Evolutionary conservation across 2,888 invertebrate species (phyloP), one percentile per base, ranked within the genome.

Genomic region (Epinotia demarniana): DNA sequence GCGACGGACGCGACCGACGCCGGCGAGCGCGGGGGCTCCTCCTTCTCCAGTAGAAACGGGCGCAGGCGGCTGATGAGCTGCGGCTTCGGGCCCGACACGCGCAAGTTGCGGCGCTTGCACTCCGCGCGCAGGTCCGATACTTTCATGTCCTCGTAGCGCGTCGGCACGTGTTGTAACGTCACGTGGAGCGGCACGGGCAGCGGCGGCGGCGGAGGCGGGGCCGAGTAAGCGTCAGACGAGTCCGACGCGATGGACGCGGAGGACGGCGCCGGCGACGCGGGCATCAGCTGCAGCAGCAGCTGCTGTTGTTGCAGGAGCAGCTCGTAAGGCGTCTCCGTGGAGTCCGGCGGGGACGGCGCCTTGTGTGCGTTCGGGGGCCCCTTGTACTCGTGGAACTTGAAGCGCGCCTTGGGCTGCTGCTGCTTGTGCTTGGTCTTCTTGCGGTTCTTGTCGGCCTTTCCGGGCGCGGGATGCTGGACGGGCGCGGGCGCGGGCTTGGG

Each of bases 81-180:
- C 11, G 99, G 98, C 87, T 99, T 99, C 0, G 99, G 97, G 0
- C 99, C 99, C 13, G 99, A 99, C 0, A 99, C 99, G 6, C 99
- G 98, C 77, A 99, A 94, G 89, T 97, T 99, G 67, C 99, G 96
- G 75, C 98, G 97, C 90, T 99, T 99, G 82, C 99, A 95, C 89
- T 99, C 99, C 75, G 97, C 97, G 88, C 99, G 98, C 80, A 99
- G 94, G 87, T 99, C 99, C 78, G 98, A 98, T 60, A 93, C 99
- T 94, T 99, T 99, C 98, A 99, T 98, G 85, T 99, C 99, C 88
- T 99, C 98, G 83, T 99, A 94, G 78, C 98, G 96, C 33, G 96
- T 95, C 16, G 96, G 84, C 73, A 82, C 78, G 27, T 71, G 70
- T 18, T 61, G 61, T 18, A 62, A n/a, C 71, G 90, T 23, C 94